phyloP scores from a whole-genome alignment of 1,140 invertebrate genomes.

The Phymastichus coffea region DNA sequence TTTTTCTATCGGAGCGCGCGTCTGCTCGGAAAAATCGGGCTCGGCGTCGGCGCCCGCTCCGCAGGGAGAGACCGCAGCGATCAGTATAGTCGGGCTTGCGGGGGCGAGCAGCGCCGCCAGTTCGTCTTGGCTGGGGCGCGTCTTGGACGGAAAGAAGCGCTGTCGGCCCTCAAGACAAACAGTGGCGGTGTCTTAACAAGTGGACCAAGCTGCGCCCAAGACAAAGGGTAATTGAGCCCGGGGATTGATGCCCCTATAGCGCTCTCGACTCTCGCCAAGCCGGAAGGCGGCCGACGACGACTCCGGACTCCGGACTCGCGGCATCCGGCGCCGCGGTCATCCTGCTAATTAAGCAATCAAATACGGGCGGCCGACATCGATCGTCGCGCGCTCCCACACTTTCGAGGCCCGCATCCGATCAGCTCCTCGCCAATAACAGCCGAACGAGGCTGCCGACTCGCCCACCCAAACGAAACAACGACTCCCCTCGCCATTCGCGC shows the following conservation, averaged over 20 bases:
- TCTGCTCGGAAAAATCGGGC: too few species aligned
- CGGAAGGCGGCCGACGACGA: too few species aligned
- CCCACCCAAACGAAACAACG: too few species aligned
- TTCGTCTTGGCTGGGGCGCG: background rate
- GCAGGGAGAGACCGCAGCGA: conserved; percentile 52
- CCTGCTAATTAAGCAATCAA: conserved; percentile 60
- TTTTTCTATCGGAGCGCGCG: too few species aligned
- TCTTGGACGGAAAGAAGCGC: background rate
- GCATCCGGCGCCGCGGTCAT: conserved; percentile 51
- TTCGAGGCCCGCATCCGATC: conserved; percentile 19
- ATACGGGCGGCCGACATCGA: conserved; percentile 44
- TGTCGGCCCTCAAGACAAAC: conserved; percentile 57
- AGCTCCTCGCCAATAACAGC: too few species aligned
- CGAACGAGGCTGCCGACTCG: too few species aligned
- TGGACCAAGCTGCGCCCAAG: conserved; percentile 59
- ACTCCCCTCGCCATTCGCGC: conserved; percentile 31
- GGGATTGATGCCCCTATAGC: conserved; percentile 60
- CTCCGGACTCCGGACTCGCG: too few species aligned
- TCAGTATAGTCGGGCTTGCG: conserved; percentile 44
- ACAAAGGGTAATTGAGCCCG: conserved; percentile 60
- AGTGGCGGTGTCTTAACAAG: conserved; percentile 60
- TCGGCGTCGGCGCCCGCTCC: too few species aligned
- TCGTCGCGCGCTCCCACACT: conserved; percentile 29
- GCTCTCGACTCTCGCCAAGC: too few species aligned
- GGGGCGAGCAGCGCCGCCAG: background rate